Evolutionary conservation across 1,140 invertebrate genomes (phyloP), one percentile per base, ranked within the genome.

Genomic region (Eupristina koningsbergeri): DNA sequence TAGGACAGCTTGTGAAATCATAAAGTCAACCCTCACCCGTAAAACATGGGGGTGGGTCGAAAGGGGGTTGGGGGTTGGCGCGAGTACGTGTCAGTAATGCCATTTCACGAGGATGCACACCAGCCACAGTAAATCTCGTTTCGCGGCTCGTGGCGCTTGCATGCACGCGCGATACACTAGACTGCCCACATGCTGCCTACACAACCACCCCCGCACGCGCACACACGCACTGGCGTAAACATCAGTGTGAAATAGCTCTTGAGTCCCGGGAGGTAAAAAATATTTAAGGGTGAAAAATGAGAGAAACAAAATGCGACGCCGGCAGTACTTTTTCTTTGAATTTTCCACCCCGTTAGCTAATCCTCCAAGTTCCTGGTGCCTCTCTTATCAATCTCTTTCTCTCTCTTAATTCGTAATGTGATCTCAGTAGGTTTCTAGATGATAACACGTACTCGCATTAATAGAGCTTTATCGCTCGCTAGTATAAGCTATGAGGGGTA

Each of bases 61-160:
- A 17, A 17, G 29, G 36, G 69, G 73, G 41, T 0, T 7, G 11
- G 53, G 53, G 67, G 34, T 29, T 34, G 41, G 22, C 22, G 79
- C 5, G 67, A 73, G 71, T 74, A 69, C 83, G 86, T 85, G 87
- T 86, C 85, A 76, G 86, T 88, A 87, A 89, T 87, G 81, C 86
- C 85, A 86, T 88, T 89, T 88, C 85, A 88, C 86, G 85, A 89
- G 86, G 87, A 88, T 88, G 87, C 86, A 84, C 88, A 71, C 45
- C 36, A 80, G 47, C 78, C 73, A 61, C 86, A 81, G 86, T 89
- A 87, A 88, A 89, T 88, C 87, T 89, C 86, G 86, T 88, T 89
- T 89, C 86, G 85, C 86, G 87, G 86, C 86, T 88, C 87, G 86
- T 87, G 84, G 85, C 79, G 61, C 47, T 63, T 39, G 53, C 64